phyloP scores from a whole-genome alignment of 1,140 invertebrate species.

The Drosophila ananassae region DNA sequence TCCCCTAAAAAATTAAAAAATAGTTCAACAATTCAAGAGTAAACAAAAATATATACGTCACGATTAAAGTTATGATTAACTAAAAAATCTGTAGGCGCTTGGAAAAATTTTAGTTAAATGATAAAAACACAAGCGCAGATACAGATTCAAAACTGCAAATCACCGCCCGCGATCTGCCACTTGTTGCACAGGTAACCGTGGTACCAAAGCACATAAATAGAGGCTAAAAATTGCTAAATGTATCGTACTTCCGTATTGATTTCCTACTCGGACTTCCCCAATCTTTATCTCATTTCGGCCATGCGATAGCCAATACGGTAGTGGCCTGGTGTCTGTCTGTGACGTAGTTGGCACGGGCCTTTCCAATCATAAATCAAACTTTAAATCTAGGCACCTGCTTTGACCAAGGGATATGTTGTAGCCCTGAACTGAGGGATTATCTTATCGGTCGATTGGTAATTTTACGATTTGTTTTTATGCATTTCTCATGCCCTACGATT shows the following conservation, averaged over 20 bases:
- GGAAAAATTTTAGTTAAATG: constrained; percentile 6
- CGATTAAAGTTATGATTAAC: too few species aligned
- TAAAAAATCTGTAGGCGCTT: not conserved
- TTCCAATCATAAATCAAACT: constrained; percentile 62
- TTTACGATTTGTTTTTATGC: constrained; percentile 62
- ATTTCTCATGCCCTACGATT: constrained; percentile 46
- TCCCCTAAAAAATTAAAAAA: too few species aligned
- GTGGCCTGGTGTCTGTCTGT: constrained; percentile 19
- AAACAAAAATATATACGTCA: too few species aligned
- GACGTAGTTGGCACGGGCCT: constrained; percentile 33
- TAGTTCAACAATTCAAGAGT: too few species aligned
- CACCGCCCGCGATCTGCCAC: constrained; percentile 21
- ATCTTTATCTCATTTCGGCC: constrained; percentile 11
- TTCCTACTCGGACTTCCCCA: constrained; percentile 17
- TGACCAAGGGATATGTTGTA: constrained; percentile 36
- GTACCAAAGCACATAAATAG: not conserved
- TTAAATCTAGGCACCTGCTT: constrained; percentile 54
- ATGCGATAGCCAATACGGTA: constrained; percentile 39
- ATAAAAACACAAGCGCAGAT: constrained; percentile 11
- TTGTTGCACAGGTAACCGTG: constrained; percentile 39
- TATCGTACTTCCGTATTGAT: constrained; percentile 41
- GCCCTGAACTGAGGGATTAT: constrained; percentile 53
- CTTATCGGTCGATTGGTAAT: constrained; percentile 48
- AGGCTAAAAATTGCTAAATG: constrained; percentile 9
- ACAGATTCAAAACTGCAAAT: constrained; percentile 2